A percentile compares a stretch with the other conserved stretches of the same genome.
These are phyloP conservation scores for Sterrhoptilus dennistouni DNA, from an alignment of 2,113 vertebrate genomes.

Conservation along the genomic window DNA sequence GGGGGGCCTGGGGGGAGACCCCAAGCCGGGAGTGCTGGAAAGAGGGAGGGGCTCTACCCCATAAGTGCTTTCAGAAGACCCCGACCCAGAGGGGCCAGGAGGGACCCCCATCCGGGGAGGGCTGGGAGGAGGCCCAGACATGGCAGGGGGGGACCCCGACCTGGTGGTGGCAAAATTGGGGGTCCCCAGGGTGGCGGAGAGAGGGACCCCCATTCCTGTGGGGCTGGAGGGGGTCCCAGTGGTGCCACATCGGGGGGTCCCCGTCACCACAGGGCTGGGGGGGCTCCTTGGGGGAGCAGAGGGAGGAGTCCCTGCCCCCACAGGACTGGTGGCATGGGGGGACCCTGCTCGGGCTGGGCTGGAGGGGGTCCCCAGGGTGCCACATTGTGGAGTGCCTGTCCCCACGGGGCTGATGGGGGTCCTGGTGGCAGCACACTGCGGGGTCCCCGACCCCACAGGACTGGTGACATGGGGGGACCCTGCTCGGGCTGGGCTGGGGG, in stretches of 20 bases:
- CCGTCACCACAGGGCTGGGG: not conserved
- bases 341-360: not conserved
- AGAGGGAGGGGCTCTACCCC: conserved; percentile 5
- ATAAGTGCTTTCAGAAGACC: conserved; percentile 22
- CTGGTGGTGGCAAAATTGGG: not conserved
- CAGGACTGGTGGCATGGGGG: not conserved
- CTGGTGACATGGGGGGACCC: not conserved
- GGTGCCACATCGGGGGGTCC: not conserved
- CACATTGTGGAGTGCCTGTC: not conserved
- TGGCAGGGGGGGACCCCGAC: not conserved
- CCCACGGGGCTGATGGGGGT: not conserved
- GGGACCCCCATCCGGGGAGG: not conserved
- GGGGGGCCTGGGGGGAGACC: not conserved
- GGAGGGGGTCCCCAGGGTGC: not conserved
- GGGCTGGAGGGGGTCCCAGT: not conserved
- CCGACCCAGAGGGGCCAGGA: not conserved
- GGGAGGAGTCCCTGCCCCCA: not conserved
- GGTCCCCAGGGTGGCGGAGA: not conserved
- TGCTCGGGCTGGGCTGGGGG: not conserved
- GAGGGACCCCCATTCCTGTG: not conserved
- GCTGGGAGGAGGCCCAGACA: not conserved
- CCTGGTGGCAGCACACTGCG: not conserved
- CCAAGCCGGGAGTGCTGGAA: not conserved
- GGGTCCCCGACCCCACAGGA: not conserved
- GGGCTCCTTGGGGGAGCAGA: not conserved